Evolutionary conservation across 2,113 vertebrate genomes (phyloP).

Genomic region (Stegostoma tigrinum): DNA sequence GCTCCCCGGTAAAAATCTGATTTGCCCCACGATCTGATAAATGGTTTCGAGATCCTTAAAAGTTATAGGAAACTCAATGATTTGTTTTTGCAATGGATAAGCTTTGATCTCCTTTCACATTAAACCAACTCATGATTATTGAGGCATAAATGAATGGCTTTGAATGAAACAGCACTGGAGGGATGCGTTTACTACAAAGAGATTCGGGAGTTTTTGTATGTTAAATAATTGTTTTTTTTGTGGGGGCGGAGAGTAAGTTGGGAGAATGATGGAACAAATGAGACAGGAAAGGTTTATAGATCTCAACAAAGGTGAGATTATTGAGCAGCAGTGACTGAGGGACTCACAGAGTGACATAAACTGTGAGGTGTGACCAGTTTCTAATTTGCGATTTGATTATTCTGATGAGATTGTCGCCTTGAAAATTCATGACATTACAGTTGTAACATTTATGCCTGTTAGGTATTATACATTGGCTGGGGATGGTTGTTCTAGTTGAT

Average conservation of each 20-base stretch:
- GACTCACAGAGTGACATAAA: not conserved
- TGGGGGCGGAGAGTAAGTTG: not conserved
- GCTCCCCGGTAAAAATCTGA: not conserved
- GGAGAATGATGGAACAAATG: not conserved
- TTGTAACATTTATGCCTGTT: not conserved
- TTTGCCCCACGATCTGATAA: not conserved
- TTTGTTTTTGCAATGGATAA: not conserved
- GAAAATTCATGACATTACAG: not conserved
- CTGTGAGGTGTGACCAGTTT: not conserved
- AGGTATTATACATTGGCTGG: not conserved
- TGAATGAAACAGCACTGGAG: not conserved
- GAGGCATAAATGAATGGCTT: not conserved
- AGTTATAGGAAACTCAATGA: not conserved
- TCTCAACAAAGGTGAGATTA: not conserved
- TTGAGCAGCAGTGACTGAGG: not conserved
- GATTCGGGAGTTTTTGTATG: not conserved
- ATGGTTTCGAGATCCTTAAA: slow-evolving; percentile 13
- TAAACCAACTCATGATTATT: not conserved
- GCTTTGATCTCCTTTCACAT: not conserved
- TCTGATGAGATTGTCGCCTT: not conserved
- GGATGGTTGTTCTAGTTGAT: not conserved
- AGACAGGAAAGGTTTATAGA: not conserved
- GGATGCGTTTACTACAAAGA: not conserved
- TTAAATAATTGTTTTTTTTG: not conserved
- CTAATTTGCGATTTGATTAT: not conserved